phyloP scores from a whole-genome alignment of 2,888 invertebrate genomes.

The Phyto melanocephala region DNA sequence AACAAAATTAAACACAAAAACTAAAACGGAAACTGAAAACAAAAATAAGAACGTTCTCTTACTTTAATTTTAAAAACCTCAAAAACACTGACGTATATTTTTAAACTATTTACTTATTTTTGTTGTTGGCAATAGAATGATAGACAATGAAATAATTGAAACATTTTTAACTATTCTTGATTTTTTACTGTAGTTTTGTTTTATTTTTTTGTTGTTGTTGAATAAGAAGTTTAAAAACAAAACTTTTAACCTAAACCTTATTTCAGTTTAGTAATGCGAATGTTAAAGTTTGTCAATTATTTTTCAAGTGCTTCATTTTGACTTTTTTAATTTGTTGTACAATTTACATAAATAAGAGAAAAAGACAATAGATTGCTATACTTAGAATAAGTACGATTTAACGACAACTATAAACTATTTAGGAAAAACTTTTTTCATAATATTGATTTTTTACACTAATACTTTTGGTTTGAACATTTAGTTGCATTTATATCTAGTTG shows the following conservation, averaged over 20 bases:
- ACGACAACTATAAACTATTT: slow-evolving; percentile 37
- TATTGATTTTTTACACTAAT: slow-evolving; percentile 14
- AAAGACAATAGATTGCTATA: slow-evolving; percentile 9
- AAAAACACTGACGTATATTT: slow-evolving; percentile 39
- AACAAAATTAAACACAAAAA: slow-evolving; percentile 34
- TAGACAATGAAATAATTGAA: slow-evolving; percentile 41
- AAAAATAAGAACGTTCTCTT: slow-evolving; percentile 33
- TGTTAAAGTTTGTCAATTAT: background rate
- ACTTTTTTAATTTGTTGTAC: background rate
- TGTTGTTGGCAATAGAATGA: slow-evolving; percentile 23
- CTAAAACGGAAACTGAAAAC: slow-evolving; percentile 10
- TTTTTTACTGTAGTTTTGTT: background rate
- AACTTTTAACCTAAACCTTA: slow-evolving; percentile 11
- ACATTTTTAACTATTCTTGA: slow-evolving; percentile 17
- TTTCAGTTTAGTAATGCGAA: slow-evolving; percentile 12
- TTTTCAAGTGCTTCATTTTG: background rate
- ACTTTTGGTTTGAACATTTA: slow-evolving; percentile 25
- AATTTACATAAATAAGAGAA: slow-evolving; percentile 17
- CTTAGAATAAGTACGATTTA: slow-evolving; percentile 26
- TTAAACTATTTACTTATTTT: slow-evolving; percentile 16
- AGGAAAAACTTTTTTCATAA: background rate
- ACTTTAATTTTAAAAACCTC: slow-evolving; percentile 29
- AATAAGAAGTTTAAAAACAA: slow-evolving; percentile 13
- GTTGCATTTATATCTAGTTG: slow-evolving; percentile 32
- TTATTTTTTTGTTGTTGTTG: background rate